Evolutionary conservation across 2,113 vertebrate genomes (phyloP), one percentile per base, ranked within the genome.

Genomic region (Cheirogaleus medius): DNA sequence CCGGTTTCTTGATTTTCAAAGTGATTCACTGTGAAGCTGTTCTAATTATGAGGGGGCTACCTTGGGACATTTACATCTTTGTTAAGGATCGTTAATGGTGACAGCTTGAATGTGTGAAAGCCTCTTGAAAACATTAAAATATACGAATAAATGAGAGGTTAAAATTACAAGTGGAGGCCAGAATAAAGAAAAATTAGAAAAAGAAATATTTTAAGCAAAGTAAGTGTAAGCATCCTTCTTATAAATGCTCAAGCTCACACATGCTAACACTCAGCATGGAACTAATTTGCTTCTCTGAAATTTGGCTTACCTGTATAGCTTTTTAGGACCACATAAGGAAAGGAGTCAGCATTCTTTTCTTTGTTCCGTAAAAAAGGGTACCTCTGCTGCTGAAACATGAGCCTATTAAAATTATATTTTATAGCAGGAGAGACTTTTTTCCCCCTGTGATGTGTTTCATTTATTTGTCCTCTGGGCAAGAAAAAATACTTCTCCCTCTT

Each of bases 141-240:
- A 77, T n/a, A 49, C 60, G 82, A 90, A 54, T 60, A 81, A 86
- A 49, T 78, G 56, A 96, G 37, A 74, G 42, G 60, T 27, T 56
- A 44, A 52, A 89, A 86, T 66, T 60, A 64, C 64, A 81, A 60
- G 25, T 34, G 17, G 54, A 88, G 58, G 58, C 18, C 20, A 81
- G 71, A 97, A 87, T 34, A 68, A n/a, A 82, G 77, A 66, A 85
- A 92, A 66, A 87, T 52, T 71, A 63, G 42, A 66, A 63, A 85
- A 44, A 64, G 18, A 89, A 90, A n/a, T 76, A 69, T 42, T 90
- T 91, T 20, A 56, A 92, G 56, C 44, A 64, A 64, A 88, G 21
- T 74, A 39, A 77, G 37, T 32, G 3, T 42, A 52, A 87, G 44
- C 18, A 74, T 63, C 56, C 86, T 89, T 87, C 64, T 96, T n/a